phyloP scores from a whole-genome alignment of 2,113 vertebrate genomes.

The Ctenodactylus gundi region DNA sequence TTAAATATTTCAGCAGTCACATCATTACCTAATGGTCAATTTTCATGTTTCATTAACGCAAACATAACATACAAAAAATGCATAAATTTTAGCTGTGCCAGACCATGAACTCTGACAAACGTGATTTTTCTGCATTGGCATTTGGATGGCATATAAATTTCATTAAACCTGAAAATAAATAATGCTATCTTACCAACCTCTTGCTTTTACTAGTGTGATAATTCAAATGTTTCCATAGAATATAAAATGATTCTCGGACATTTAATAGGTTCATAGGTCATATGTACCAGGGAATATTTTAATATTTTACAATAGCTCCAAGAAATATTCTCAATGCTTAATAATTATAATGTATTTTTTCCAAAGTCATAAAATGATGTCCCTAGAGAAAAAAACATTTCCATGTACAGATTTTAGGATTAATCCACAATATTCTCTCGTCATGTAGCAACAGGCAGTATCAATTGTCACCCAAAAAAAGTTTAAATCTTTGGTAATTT shows the following conservation, averaged over 20 bases:
- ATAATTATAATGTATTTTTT: conserved; percentile 26
- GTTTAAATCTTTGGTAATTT: background rate
- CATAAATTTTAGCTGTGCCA: background rate
- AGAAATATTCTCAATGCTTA: conserved; percentile 7
- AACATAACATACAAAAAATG: background rate
- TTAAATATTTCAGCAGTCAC: background rate
- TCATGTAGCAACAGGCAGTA: background rate
- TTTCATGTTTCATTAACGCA: background rate
- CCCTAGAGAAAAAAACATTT: background rate
- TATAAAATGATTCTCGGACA: conserved; percentile 1
- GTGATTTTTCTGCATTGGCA: conserved; percentile 44
- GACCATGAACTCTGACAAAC: background rate
- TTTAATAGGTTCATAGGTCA: conserved; percentile 32
- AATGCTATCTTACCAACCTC: background rate
- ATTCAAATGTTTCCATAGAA: background rate
- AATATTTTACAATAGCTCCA: background rate
- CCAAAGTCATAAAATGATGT: conserved; percentile 41
- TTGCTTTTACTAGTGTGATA: background rate
- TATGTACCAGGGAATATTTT: conserved; percentile 37
- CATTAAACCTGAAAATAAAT: conserved; percentile 34
- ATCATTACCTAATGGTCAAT: background rate
- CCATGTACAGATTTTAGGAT: background rate
- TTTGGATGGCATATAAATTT: background rate
- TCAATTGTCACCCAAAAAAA: background rate
- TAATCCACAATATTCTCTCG: background rate